phyloP scores from a whole-genome alignment of 2,797 vertebrate species.

The Pseudocheirus occidentalis region DNA sequence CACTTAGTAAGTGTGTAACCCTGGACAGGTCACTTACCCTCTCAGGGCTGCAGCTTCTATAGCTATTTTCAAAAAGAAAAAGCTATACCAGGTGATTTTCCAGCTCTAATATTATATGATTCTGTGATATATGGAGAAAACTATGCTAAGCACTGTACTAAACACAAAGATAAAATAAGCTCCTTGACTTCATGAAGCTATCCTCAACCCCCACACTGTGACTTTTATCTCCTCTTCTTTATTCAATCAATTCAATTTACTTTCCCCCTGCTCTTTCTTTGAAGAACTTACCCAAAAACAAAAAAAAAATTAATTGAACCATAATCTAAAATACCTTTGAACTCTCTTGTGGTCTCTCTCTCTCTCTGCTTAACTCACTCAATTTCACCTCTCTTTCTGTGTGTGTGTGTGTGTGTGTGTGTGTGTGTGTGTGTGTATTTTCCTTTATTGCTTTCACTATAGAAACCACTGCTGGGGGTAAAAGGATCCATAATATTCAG shows the following conservation, averaged over 20 bases:
- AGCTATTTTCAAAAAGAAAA: not conserved
- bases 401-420: not conserved
- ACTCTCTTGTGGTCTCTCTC: not conserved
- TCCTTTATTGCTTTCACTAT: not conserved
- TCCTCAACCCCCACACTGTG: not conserved
- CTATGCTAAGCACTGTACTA: not conserved
- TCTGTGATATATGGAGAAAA: not conserved
- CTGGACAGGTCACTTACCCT: not conserved
- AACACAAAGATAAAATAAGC: not conserved
- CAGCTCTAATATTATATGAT: not conserved
- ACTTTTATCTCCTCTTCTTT: not conserved
- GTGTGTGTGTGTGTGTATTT: not conserved
- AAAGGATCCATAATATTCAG: not conserved
- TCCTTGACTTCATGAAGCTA: not conserved
- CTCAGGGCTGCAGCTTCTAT: not conserved
- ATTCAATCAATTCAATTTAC: not conserved
- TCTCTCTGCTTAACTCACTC: not conserved
- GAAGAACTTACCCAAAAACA: slow-evolving; percentile 26
- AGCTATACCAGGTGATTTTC: not conserved
- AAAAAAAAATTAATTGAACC: not conserved
- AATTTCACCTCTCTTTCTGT: not conserved
- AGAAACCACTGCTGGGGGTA: not conserved
- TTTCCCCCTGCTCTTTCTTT: not conserved
- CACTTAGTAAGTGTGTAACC: not conserved
- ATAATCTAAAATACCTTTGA: not conserved